Percentiles rank a stretch among this genome's conserved stretches.
Evolutionary conservation across 1,140 invertebrate species (phyloP).

Genomic region (Papilio machaon): DNA sequence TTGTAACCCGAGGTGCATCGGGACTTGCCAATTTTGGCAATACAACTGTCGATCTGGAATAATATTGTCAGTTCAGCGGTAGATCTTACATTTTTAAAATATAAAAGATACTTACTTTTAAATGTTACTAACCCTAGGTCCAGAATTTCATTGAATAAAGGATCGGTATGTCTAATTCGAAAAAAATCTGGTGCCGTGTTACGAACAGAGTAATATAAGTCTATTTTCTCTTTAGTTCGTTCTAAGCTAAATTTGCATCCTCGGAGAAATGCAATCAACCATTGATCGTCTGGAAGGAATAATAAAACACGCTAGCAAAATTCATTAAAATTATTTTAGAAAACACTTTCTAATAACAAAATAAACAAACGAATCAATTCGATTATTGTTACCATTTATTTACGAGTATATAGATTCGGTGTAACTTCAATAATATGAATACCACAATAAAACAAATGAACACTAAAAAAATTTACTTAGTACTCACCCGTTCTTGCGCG

Average conservation of each 20-base stretch:
- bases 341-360: neutral
- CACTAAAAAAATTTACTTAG: too few species aligned
- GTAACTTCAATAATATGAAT: neutral
- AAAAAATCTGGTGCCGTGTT: slow-evolving; percentile 82
- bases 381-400: too few species aligned
- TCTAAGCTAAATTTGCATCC: slow-evolving; percentile 87
- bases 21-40: slow-evolving; percentile 56
- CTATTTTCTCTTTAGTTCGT: slow-evolving; percentile 85
- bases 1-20: slow-evolving; percentile 48
- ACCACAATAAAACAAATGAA: neutral
- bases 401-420: neutral
- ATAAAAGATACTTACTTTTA: slow-evolving; percentile 10
- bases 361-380: too few species aligned
- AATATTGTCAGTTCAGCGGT: neutral
- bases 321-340: neutral
- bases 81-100: neutral
- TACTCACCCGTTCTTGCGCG: slow-evolving; percentile 65
- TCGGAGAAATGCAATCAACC: slow-evolving; percentile 84
- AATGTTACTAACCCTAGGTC: slow-evolving; percentile 63
- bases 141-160: slow-evolving; percentile 68
- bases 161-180: slow-evolving; percentile 53
- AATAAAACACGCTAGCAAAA: neutral
- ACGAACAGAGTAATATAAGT: slow-evolving; percentile 84
- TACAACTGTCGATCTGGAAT: slow-evolving; percentile 57
- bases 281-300: slow-evolving; percentile 81